These are phyloP conservation scores for Eupeodes corollae DNA, from an alignment of 1,140 invertebrate species.

Conservation along the genomic window DNA sequence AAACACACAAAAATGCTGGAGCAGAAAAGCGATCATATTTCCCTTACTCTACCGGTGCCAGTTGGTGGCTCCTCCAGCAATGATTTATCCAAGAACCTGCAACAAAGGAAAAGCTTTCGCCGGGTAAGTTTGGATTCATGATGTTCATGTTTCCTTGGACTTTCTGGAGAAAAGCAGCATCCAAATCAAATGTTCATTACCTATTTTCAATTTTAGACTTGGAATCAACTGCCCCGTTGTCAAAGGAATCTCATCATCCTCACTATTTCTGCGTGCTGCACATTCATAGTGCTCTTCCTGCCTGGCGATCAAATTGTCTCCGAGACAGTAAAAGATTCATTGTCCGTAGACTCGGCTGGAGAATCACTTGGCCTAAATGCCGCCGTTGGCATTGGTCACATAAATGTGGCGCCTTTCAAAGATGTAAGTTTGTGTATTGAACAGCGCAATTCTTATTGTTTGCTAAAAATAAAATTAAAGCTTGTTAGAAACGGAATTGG, in stretches of 20 bases:
- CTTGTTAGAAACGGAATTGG: too few species aligned
- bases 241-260: constrained; percentile 63
- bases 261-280: constrained; percentile 25
- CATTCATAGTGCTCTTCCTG: constrained; percentile 23
- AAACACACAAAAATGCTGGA: background rate
- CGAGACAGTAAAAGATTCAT: constrained; percentile 10
- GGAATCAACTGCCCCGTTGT: constrained; percentile 74
- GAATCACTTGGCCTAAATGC: background rate
- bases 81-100: background rate
- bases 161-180: background rate
- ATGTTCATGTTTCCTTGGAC: background rate
- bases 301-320: constrained; percentile 21
- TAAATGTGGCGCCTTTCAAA: background rate
- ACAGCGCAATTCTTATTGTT: too few species aligned
- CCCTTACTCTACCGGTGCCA: constrained; percentile 19
- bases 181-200: background rate
- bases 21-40: constrained; percentile 24
- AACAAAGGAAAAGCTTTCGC: constrained; percentile 21
- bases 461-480: too few species aligned
- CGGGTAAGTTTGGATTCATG: constrained; percentile 15
- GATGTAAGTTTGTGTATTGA: background rate
- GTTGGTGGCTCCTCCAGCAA: background rate
- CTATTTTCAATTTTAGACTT: constrained; percentile 47
- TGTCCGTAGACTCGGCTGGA: constrained; percentile 14
- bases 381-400: background rate